Evolutionary conservation across 2,113 vertebrate genomes (phyloP).

Genomic region (Ranitomeya variabilis): DNA sequence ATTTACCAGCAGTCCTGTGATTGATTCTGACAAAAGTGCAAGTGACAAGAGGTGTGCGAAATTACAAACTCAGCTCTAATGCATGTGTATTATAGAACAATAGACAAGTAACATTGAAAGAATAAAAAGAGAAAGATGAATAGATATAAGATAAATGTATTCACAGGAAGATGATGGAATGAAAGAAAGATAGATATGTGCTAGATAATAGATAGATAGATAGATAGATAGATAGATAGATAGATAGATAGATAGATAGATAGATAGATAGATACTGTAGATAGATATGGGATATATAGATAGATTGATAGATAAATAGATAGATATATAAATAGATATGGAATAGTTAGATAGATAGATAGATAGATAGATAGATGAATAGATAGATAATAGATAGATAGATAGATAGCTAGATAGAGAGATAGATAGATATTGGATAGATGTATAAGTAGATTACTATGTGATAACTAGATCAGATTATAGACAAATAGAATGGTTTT

Average conservation of each 20-base stretch:
- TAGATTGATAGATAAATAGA: background rate
- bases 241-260: background rate
- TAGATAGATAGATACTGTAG: background rate
- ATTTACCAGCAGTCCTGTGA: background rate
- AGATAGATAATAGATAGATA: conserved; percentile 2
- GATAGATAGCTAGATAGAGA: background rate
- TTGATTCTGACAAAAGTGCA: background rate
- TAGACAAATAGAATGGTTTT: background rate
- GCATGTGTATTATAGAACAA: background rate
- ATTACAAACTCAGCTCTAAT: background rate
- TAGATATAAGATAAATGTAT: background rate
- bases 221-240: conserved; percentile 1
- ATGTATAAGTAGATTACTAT: background rate
- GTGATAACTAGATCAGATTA: too few relatives aligned
- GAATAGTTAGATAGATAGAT: background rate
- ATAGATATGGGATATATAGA: background rate
- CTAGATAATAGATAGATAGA: background rate
- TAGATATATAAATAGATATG: background rate
- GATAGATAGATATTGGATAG: background rate
- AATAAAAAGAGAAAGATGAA: background rate
- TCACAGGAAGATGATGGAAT: background rate
- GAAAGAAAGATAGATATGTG: background rate
- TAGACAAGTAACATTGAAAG: background rate
- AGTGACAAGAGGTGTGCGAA: background rate
- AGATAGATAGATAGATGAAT: background rate